These are phyloP conservation scores for Helicoverpa assulta DNA, from an alignment of 2,888 invertebrate species.

Conservation along the genomic window DNA sequence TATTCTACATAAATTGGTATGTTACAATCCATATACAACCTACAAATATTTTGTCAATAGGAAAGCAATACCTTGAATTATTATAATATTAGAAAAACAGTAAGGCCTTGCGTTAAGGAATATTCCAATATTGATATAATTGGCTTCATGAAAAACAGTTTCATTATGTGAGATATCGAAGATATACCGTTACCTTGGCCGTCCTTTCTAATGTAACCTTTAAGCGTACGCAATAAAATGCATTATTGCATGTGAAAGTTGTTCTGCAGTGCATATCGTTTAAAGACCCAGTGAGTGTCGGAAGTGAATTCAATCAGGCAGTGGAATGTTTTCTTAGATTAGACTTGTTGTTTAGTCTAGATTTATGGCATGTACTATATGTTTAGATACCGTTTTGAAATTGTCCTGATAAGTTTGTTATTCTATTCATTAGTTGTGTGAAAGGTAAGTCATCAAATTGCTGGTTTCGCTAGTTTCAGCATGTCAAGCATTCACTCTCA, in stretches of 20 bases:
- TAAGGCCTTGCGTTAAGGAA: conserved; percentile 1
- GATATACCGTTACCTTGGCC: conserved; percentile 36
- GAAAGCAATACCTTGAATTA: conserved; percentile 5
- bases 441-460: background rate
- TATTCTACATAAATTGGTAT: conserved; percentile 37
- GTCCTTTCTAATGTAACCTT: conserved; percentile 26
- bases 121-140: conserved; percentile 10
- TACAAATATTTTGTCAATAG: background rate
- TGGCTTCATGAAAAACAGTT: background rate
- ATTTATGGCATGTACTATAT: background rate
- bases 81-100: conserved; percentile 8
- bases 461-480: too few relatives aligned
- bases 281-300: background rate
- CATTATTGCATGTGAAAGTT: conserved; percentile 40
- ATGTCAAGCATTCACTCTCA: background rate
- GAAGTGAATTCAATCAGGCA: conserved; percentile 5
- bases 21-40: conserved; percentile 32
- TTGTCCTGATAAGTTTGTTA: too few relatives aligned
- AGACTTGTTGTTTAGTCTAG: background rate
- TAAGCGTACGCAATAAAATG: conserved; percentile 23
- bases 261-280: conserved; percentile 12
- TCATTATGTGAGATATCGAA: background rate
- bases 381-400: background rate
- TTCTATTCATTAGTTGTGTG: background rate
- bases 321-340: conserved; percentile 9